phyloP scores from a whole-genome alignment of 2,888 invertebrate genomes.

The Idaea straminata region DNA sequence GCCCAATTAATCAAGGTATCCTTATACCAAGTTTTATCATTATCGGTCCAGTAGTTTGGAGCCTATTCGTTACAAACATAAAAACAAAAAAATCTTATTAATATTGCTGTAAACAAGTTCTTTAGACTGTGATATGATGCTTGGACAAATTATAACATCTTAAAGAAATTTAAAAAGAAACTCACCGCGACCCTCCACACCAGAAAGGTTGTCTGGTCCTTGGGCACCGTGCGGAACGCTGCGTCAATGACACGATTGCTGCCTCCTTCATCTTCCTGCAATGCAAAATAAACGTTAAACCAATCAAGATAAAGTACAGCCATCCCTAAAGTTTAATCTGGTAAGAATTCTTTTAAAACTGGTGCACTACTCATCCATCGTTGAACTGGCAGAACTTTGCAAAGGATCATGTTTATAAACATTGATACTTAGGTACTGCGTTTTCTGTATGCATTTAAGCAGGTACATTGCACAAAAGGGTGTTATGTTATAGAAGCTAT shows the following conservation, averaged over 20 bases:
- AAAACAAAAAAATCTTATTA: no score
- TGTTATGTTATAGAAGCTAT: no score
- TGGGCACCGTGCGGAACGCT: conserved; percentile 90
- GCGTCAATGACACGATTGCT: conserved; percentile 78
- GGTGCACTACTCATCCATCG: neutral
- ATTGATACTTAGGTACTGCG: neutral
- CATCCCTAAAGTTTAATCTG: neutral
- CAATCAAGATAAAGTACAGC: neutral
- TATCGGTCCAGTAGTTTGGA: no score
- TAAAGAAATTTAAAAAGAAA: conserved; percentile 10
- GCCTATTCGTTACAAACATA: no score
- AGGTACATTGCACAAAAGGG: no score
- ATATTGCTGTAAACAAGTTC: no score
- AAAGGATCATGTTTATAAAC: neutral
- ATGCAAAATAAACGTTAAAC: conserved; percentile 5
- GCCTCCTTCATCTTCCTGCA: conserved; percentile 71
- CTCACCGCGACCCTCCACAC: conserved; percentile 94
- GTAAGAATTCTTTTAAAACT: neutral
- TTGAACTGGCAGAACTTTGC: neutral
- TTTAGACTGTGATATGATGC: no score
- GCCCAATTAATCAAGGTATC: no score
- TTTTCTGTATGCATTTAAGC: no score
- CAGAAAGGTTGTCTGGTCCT: conserved; percentile 88
- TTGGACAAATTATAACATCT: no score
- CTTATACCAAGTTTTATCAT: no score